Percentiles rank a stretch among this genome's conserved stretches.
Evolutionary conservation across 2,113 vertebrate species (phyloP).

Genomic region (Pseudorectes ferrugineus): DNA sequence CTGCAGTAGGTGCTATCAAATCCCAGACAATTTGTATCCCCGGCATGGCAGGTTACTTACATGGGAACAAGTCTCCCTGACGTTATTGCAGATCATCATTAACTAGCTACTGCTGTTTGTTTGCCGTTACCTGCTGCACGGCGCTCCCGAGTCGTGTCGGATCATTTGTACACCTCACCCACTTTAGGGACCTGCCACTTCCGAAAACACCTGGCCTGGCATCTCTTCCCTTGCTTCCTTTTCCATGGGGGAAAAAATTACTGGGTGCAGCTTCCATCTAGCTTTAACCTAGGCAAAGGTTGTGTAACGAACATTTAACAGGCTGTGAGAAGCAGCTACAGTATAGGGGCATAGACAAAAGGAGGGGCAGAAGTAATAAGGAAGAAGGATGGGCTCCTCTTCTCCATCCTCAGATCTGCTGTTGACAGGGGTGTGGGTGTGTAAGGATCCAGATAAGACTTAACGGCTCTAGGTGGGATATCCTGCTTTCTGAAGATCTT

Average conservation of each 20-base stretch:
- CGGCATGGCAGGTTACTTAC: constrained; percentile 12
- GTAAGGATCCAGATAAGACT: constrained; percentile 19
- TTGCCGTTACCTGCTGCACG: background rate
- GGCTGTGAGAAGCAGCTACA: background rate
- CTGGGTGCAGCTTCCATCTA: background rate
- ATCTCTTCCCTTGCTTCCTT: background rate
- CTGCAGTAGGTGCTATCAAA: constrained; percentile 33
- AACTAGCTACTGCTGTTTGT: constrained; percentile 24
- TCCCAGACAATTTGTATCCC: constrained; percentile 41
- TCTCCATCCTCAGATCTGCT: background rate
- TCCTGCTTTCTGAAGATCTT: constrained; percentile 35
- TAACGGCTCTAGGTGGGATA: constrained; percentile 39
- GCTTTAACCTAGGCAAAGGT: background rate
- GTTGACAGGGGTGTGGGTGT: background rate
- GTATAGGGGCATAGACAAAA: background rate
- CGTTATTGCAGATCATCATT: constrained; percentile 34
- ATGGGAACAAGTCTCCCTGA: constrained; percentile 21
- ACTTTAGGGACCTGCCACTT: background rate
- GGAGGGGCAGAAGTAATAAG: background rate
- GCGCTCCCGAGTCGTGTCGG: background rate
- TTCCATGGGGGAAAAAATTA: background rate
- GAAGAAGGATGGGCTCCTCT: background rate
- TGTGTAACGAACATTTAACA: rapidly evolving
- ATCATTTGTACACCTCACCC: background rate
- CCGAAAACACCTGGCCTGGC: background rate